These are phyloP conservation scores for Columba guinea DNA, from an alignment of 2,797 vertebrate genomes.

Conservation along the genomic window DNA sequence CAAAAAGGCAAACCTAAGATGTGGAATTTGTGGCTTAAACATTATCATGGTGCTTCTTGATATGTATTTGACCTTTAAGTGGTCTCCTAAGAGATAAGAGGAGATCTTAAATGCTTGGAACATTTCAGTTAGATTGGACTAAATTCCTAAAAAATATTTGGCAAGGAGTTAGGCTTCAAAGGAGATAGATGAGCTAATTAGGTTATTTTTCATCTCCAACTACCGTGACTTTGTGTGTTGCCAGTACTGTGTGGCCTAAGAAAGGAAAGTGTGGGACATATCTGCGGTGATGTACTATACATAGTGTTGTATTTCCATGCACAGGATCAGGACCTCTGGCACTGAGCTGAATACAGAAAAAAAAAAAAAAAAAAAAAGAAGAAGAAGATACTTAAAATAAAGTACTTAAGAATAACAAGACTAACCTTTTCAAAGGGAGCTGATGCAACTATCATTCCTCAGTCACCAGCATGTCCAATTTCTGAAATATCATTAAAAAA, in stretches of 20 bases:
- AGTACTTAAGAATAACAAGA: conserved; percentile 42
- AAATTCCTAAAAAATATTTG: conserved; percentile 55
- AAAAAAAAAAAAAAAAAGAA: not conserved
- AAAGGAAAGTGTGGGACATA: conserved; percentile 40
- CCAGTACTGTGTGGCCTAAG: conserved; percentile 1
- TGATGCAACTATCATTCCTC: conserved; percentile 40
- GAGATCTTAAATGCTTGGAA: conserved; percentile 39
- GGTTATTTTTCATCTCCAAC: conserved; percentile 5
- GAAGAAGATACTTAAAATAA: conserved; percentile 24
- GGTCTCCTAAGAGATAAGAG: conserved; percentile 46
- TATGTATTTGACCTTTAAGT: conserved; percentile 57
- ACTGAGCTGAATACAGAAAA: not conserved
- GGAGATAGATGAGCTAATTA: conserved; percentile 46
- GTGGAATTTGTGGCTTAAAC: conserved; percentile 41
- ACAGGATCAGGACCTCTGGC: conserved; percentile 29
- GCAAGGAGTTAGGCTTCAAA: conserved; percentile 33
- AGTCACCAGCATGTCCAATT: conserved; percentile 31
- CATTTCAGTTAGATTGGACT: conserved; percentile 30
- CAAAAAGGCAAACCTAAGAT: conserved; percentile 37
- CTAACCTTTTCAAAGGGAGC: conserved; percentile 50
- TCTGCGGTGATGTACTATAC: conserved; percentile 31
- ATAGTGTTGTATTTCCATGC: conserved; percentile 28
- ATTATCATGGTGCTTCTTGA: conserved; percentile 22
- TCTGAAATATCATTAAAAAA: conserved; percentile 68
- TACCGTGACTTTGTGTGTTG: not conserved